Evolutionary conservation across 2,888 invertebrate species (phyloP), one percentile per base, ranked within the genome.

Genomic region (Ditula angustiorana): DNA sequence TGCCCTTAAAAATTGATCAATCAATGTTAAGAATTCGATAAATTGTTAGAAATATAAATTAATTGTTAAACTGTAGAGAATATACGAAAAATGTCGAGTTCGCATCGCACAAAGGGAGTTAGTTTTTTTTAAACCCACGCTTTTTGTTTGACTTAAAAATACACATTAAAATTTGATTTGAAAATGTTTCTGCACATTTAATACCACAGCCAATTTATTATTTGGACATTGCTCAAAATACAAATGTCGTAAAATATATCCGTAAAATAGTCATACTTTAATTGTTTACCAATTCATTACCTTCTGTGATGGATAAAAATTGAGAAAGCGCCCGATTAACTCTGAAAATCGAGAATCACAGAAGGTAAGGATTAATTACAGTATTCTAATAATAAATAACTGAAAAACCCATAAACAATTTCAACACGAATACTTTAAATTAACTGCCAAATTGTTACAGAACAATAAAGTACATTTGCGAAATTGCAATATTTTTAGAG

Each of bases 101-200:
- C 86, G 79, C 74, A 75, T 89, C 89, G 91, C 92, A 92, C 92
- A 91, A 92, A 90, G 72, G 75, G 23, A 75, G 75, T 86, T 91
- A 92, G 89, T 73, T 69, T 68, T 70, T 74, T 62, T 61, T 60
- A 69, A 66, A 26, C 33, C 16, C 23, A 35, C 10, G 19, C 26
- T 11, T 23, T 24, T 5, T 33, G 24, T 19, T 49, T 49, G 1
- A n/a, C 10, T 21, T 19, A 24, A 33, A 2, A 35, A 13, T 13
- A 13, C n/a, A 30, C 10, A 30, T 5, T 1, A 30, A n/a, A n/a
- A n/a, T n/a, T n/a, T n/a, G n/a, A n/a, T n/a, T n/a, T n/a, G n/a
- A n/a, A n/a, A n/a, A n/a, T n/a, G n/a, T n/a, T n/a, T n/a, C n/a
- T n/a, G n/a, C n/a, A n/a, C n/a, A n/a, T n/a, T n/a, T n/a, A n/a